phyloP scores from a whole-genome alignment of 2,113 vertebrate genomes.

The Scomber japonicus region DNA sequence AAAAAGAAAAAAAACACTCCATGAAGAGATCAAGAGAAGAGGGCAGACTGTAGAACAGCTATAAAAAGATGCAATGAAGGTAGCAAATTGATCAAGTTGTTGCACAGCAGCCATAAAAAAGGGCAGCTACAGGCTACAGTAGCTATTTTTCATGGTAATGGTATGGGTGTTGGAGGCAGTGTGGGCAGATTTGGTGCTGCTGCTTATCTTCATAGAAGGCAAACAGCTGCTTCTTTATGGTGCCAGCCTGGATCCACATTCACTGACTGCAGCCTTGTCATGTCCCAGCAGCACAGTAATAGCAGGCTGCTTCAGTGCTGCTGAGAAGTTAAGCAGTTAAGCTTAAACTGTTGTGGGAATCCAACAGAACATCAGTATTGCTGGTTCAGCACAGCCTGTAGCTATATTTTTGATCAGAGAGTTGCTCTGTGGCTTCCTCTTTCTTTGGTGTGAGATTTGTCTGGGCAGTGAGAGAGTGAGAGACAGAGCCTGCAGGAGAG shows the following conservation, averaged over 20 bases:
- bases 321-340: too few relatives aligned
- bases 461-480: too few relatives aligned
- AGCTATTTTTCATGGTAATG: constrained; percentile 10
- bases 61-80: not conserved
- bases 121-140: not conserved
- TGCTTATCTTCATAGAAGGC: constrained; percentile 39
- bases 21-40: not conserved
- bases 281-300: constrained; percentile 20
- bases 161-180: not conserved
- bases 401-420: too few relatives aligned
- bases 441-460: too few relatives aligned
- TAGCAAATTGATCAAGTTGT: constrained; percentile 1
- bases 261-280: constrained; percentile 1
- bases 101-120: not conserved
- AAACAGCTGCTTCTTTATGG: constrained; percentile 51
- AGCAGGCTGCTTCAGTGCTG: not conserved
- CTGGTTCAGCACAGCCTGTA: too few relatives aligned
- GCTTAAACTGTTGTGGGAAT: too few relatives aligned
- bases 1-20: not conserved
- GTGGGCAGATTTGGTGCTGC: constrained; percentile 21
- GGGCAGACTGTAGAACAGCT: not conserved
- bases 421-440: too few relatives aligned
- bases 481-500: too few relatives aligned
- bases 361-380: too few relatives aligned
- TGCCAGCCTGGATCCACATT: constrained; percentile 27